Base-by-base conservation (phyloP, 2,113 vertebrate species). In the Axis porcinus region DNA sequence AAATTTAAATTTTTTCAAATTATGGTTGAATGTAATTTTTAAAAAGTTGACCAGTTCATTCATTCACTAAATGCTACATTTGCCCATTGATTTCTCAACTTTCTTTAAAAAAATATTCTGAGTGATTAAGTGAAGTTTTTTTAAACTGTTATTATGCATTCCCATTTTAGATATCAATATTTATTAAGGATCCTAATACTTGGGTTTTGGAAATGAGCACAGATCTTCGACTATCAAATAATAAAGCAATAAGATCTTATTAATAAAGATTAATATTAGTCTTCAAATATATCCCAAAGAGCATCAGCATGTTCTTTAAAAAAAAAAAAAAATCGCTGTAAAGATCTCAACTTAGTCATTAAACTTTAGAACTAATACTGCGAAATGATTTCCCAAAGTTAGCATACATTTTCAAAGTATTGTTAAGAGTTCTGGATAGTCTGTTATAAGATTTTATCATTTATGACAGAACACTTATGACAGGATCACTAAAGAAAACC, bases 401-500 rank as follows among this genome's bases (percentile, higher is more conserved):
- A 95, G 33, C 62, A n/a, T 81, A 84, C 19, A 93, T 82, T 87
- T 96, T 62, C 16, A 50, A 93, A 94, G 45, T 85, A 88, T 36
- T 50, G 1, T 12, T 78, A 95, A 94, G 43, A n/a, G 33, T 89
- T 94, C 33, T 54, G 25, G 60, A 40, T 90, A 89, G 67, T 85
- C 83, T 33, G 27, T 60, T 36, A 16, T 55, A 81, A 74, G 82
- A 14, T 93, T 78, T 79, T 60, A 87, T 67, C 87, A 95, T 86
- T 96, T 89, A 94, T 86, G 81, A 89, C 86, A 85, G 94, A 85
- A 95, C 43, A 89, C 98, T 58, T 83, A 83, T 55, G n/a, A 58
- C 1, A 94, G 55, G 74, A 97, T 88, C 89, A 64, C 85, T 54
- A 88, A 95, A n/a, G 58, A 92, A 97, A 97, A 97, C 57, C 64